Evolutionary conservation across 2,888 invertebrate genomes (phyloP).

Genomic region (Drepanosiphum platanoidis): DNA sequence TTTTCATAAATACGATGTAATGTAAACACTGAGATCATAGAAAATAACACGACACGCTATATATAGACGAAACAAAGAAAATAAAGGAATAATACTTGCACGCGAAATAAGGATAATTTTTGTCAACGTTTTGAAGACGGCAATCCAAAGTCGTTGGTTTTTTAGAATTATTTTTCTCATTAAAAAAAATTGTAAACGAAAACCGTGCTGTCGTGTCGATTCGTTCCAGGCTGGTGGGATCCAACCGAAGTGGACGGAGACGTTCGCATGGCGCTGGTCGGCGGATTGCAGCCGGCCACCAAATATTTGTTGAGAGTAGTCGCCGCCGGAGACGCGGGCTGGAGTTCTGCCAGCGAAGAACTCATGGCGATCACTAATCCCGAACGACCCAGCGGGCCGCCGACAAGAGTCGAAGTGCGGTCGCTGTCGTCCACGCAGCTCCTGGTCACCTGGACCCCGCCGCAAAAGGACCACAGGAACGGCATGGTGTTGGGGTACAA

Average conservation of each 20-base stretch:
- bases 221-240: slow-evolving; percentile 72
- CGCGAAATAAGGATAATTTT: too few relatives aligned
- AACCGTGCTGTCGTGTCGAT: neutral
- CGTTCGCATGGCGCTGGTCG: slow-evolving; percentile 75
- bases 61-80: too few relatives aligned
- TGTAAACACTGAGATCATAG: too few relatives aligned
- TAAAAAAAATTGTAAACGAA: slow-evolving; percentile 8
- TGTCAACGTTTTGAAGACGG: too few relatives aligned
- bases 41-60: too few relatives aligned
- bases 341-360: slow-evolving; percentile 75
- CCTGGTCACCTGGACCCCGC: slow-evolving; percentile 79
- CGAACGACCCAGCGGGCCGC: slow-evolving; percentile 77
- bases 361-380: slow-evolving; percentile 75
- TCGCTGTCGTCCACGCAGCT: slow-evolving; percentile 80
- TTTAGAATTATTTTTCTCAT: too few relatives aligned
- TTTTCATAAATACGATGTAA: too few relatives aligned
- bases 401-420: slow-evolving; percentile 74
- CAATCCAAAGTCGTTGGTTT: too few relatives aligned
- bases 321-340: slow-evolving; percentile 77
- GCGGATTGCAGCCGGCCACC: slow-evolving; percentile 78
- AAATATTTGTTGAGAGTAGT: slow-evolving; percentile 77
- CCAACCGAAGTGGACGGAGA: slow-evolving; percentile 75
- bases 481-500: slow-evolving; percentile 82
- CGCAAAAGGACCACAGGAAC: slow-evolving; percentile 75
- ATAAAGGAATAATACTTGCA: too few relatives aligned